Conservation (phyloP, 1,140 invertebrate genomes). For the Brachionus paranguensis region DNA sequence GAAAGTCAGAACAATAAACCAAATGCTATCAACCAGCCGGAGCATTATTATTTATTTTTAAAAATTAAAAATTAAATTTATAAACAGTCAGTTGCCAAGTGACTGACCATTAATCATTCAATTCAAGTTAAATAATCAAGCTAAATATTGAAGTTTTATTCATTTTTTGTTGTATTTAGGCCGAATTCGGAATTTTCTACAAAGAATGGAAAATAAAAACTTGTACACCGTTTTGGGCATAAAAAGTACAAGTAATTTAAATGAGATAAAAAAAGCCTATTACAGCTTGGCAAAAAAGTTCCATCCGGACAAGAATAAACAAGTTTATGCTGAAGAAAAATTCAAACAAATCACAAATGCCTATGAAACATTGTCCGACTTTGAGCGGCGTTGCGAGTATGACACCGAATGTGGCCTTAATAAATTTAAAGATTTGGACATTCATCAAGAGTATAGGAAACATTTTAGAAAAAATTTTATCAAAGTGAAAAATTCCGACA, state of each 20-base stretch:
- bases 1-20: background rate
- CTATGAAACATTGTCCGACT: constrained; percentile 24
- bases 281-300: constrained; percentile 21
- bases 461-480: background rate
- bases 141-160: background rate
- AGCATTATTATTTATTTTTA: background rate
- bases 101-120: background rate
- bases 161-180: background rate
- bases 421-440: background rate
- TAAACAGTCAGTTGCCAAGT: constrained; percentile 20
- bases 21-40: background rate
- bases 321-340: background rate
- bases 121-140: constrained; percentile 11
- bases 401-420: background rate
- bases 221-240: constrained; percentile 20
- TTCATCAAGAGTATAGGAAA: constrained; percentile 2
- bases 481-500: background rate
- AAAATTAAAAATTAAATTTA: background rate
- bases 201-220: background rate
- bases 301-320: constrained; percentile 38
- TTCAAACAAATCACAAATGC: constrained; percentile 38
- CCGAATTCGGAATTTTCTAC: background rate
- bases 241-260: background rate
- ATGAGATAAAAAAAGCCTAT: constrained; percentile 33
- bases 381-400: background rate